phyloP scores from a whole-genome alignment of 1,140 invertebrate genomes.

The Ganaspis sp. region DNA sequence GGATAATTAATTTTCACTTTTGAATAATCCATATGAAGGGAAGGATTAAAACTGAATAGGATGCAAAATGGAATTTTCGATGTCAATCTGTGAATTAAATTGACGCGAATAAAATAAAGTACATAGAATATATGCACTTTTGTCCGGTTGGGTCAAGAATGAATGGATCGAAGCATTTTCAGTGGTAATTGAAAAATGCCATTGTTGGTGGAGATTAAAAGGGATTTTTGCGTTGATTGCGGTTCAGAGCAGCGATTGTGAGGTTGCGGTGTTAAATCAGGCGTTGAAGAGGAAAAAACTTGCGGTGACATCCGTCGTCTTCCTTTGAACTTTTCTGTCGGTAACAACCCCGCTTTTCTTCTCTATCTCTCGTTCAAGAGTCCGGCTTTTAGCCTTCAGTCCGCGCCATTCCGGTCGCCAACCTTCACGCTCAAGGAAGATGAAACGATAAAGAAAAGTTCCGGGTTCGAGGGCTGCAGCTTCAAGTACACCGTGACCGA shows the following conservation, averaged over 20 bases:
- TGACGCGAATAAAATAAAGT: too few relatives aligned
- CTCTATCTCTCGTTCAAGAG: slow-evolving; percentile 23
- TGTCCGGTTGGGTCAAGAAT: neutral
- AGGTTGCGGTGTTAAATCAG: slow-evolving; percentile 12
- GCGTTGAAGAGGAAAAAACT: slow-evolving; percentile 13
- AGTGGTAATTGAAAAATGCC: neutral
- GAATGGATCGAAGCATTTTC: neutral
- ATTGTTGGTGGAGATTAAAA: slow-evolving; percentile 1
- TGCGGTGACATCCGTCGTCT: slow-evolving; percentile 28
- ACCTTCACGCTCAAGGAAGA: slow-evolving; percentile 26
- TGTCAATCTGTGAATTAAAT: too few relatives aligned
- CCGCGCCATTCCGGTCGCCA: slow-evolving; percentile 11
- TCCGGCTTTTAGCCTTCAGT: slow-evolving; percentile 23
- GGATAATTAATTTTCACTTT: too few relatives aligned
- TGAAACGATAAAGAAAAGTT: slow-evolving; percentile 28
- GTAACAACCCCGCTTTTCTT: slow-evolving; percentile 23
- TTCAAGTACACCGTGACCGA: slow-evolving; percentile 28
- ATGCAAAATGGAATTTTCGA: too few relatives aligned
- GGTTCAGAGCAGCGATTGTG: neutral
- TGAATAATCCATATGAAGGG: too few relatives aligned
- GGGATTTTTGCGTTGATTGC: slow-evolving; percentile 26
- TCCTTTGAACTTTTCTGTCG: slow-evolving; percentile 29
- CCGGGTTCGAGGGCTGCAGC: slow-evolving; percentile 26
- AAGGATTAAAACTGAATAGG: too few relatives aligned
- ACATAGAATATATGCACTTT: too few relatives aligned